Evolutionary conservation across 2,113 vertebrate genomes (phyloP), one percentile per base, ranked within the genome.

Genomic region (Cricetomys ansorgei): DNA sequence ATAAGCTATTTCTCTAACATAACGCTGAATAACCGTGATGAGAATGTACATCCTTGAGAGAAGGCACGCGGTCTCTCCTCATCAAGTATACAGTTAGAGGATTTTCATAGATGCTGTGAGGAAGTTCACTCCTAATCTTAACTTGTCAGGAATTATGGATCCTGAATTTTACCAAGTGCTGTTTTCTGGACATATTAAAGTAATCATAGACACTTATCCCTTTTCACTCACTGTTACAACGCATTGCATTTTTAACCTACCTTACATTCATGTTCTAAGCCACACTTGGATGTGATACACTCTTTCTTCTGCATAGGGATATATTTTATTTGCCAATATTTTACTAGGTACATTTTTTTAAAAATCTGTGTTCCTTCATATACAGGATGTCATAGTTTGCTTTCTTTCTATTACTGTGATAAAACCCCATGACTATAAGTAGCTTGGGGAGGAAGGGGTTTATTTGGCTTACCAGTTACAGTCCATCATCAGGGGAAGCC

Each of bases 181-280:
- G n/a, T 84, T 93, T 76, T 88, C 62, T 90, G 43, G 77, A 77
- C 79, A 17, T 94, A 23, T 90, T 90, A 53, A 76, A 25, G 87
- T 72, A 73, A 79, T n/a, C 37, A 59, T n/a, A 50, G 50, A 15
- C 21, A 17, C 57, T 85, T 86, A 15, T 31, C 50, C 5, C 19
- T 83, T 48, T 69, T 92, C 59, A 80, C 43, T 57, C 40, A 7
- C 23, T 67, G 12, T 13, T 53, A 6, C 45, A 17, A 34, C 1
- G 84, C 90, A 83, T 55, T 11, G 1, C 64, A 83, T 11, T 89
- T 65, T 50, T 73, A 10, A 80, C 59, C 13, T 83, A 95, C 9
- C 53, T 93, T 93, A 17, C 17, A 40, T 87, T 37, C 37, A 45
- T 76, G n/a, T 37, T 34, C 55, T 50, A 86, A 76, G 57, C 21